Base-by-base conservation (phyloP, 2,113 vertebrate genomes). In the Larimichthys crocea region DNA sequence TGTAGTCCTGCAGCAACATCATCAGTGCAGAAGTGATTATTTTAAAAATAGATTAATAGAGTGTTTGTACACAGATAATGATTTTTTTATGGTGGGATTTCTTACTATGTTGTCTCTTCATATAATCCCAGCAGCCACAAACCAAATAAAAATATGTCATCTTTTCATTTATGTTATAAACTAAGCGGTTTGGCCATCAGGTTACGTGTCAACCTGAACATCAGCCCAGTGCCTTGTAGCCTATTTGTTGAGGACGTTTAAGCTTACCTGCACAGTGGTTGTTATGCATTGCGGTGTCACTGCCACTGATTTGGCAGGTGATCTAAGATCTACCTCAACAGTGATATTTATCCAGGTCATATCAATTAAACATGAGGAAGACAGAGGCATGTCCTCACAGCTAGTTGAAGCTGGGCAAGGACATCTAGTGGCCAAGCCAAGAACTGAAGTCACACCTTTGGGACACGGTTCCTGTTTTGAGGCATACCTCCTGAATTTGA, bases 21-120 rank as follows among this genome's bases (percentile, higher is more conserved):
- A 86, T 85, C 86, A 90, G 83, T 48, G 50, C 67, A 86, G 71
- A 89, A 88, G 84, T 88, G 88, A 92, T 92, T 89, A 89, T 87
- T 90, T 91, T 85, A 88, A 90, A 93, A 92, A 91, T 91, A 93
- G 88, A 92, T 90, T 85, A 91, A 86, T 72, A 80, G 76, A 46
- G 31, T 31, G 16, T 88, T 86, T 76, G 82, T 88, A 74, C 46
- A 88, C 67, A 80, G 81, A 90, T 87, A 81, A 83, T 87, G 63
- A 49, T 50, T 87, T 87, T 87, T 67, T 84, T 65, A 83, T 82
- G 78, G 67, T 22, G 59, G 49, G 53, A 31, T 88, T 79, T 82
- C 49, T 62, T 57, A 19, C 46, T 64, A 11, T 60, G 50, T 40
- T 73, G 49, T 75, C 31, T 65, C 3, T 53, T 63, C 52, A 61